A percentile compares a stretch with the other conserved stretches of the same genome.
phyloP scores from a whole-genome alignment of 1,140 invertebrate species.

The Microplitis mediator region DNA sequence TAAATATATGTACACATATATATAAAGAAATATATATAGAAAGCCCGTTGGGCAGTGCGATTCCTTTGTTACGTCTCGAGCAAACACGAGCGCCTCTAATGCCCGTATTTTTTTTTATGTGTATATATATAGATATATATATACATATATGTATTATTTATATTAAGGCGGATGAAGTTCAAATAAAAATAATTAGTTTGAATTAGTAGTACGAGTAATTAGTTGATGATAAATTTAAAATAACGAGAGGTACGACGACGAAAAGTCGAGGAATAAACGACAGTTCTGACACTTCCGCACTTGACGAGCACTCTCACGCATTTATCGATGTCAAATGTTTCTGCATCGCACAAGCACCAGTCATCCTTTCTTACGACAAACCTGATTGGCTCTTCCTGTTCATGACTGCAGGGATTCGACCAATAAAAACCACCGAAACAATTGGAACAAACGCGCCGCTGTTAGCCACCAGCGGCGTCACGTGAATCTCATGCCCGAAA shows the following conservation, averaged over 20 bases:
- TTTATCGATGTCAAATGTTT: constrained; percentile 61
- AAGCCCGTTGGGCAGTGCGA: not conserved
- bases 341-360: constrained; percentile 48
- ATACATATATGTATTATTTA: too few species aligned
- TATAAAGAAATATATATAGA: constrained; percentile 10
- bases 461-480: constrained; percentile 50
- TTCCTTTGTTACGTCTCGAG: constrained; percentile 24
- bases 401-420: constrained; percentile 40
- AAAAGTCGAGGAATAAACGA: constrained; percentile 45
- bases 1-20: constrained; percentile 24
- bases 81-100: not conserved
- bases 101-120: not conserved
- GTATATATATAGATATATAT: too few species aligned
- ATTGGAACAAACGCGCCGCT: constrained; percentile 41
- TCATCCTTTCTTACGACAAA: constrained; percentile 37
- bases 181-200: too few species aligned
- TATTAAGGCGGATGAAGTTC: too few species aligned
- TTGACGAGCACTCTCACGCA: constrained; percentile 58
- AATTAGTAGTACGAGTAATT: too few species aligned
- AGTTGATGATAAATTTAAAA: not conserved
- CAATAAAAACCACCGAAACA: constrained; percentile 42
- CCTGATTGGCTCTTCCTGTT: constrained; percentile 41
- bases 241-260: constrained; percentile 34
- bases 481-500: constrained; percentile 60
- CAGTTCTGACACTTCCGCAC: constrained; percentile 49